phyloP scores from a whole-genome alignment of 53 echinoderm and acorn worm genomes.

The Temnopleurus reevesii region DNA sequence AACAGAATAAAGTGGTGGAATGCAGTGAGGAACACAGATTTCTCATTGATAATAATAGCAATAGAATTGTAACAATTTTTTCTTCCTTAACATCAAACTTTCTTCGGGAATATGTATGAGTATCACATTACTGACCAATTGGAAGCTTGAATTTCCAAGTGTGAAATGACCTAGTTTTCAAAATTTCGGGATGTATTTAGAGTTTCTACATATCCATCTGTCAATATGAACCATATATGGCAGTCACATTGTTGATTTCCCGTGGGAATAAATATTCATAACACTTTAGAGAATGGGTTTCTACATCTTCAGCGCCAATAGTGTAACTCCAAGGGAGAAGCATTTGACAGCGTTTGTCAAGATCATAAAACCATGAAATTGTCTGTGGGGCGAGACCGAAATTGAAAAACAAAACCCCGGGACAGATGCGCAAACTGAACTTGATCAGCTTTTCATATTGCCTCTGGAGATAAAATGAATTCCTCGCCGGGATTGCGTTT shows the following conservation, averaged over 20 bases:
- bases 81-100: no score
- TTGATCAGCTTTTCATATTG: constrained; percentile 19
- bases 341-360: constrained; percentile 9
- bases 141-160: not conserved
- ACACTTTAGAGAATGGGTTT: not conserved
- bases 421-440: constrained; percentile 14
- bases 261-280: not conserved
- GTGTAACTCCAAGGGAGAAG: not conserved
- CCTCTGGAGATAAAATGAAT: constrained; percentile 23
- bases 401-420: constrained; percentile 20
- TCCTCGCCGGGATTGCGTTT: constrained; percentile 53
- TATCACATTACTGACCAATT: no score
- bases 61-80: no score
- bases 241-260: constrained; percentile 30
- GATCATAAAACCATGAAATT: constrained; percentile 13
- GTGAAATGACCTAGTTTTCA: no score
- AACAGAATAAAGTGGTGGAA: no score
- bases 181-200: no score
- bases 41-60: no score
- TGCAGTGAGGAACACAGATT: no score
- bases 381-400: not conserved
- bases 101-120: no score
- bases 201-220: no score
- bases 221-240: no score
- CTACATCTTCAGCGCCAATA: not conserved